Evolutionary conservation across 2,797 vertebrate species (phyloP), one percentile per base, ranked within the genome.

Genomic region (Malurus leucopterus): DNA sequence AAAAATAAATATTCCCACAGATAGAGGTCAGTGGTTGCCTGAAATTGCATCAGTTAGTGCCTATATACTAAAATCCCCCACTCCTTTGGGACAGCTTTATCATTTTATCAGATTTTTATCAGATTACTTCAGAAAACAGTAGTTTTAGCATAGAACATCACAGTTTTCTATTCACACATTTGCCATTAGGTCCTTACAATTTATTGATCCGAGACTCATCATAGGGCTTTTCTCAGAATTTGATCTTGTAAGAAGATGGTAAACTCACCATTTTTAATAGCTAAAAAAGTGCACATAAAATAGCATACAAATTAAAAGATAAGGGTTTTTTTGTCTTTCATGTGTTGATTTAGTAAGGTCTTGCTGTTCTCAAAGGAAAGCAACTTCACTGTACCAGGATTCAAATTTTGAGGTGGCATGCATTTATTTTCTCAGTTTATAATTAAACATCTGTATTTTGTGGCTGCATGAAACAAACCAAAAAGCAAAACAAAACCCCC

Each of bases 1-100:
- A 95, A 96, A 97, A 97, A 97, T 96, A 97, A 97, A 96, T 97
- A 97, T 95, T 97, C 94, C 95, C 96, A 96, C 85, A 97, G 95
- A 97, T 44, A 96, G 97, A 97, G 97, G 97, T 97, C 97, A 97
- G 84, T 95, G 96, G 96, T 97, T 97, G 96, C 97, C 94, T 97
- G 96, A 96, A 98, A 98, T 97, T 97, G 96, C 96, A 97, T 97
- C 97, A 97, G 96, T 97, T 95, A 58, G 36, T 38, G 81, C 91
- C 95, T 95, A 88, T 93, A 86, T 74, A 92, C 89, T 73, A 93
- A 83, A 92, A 94, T 95, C 90, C 92, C 61, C 41, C 36, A 64
- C 51, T 95, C 96, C 95, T 95, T 43, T 89, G 96, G 95, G 96
- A 96, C 22, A 88, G 78, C 92, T 97, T 93, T 96, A 97, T 96